Evolutionary conservation across 2,888 invertebrate genomes (phyloP), one percentile per base, ranked within the genome.

Genomic region (Ptycholaimellus sp.): DNA sequence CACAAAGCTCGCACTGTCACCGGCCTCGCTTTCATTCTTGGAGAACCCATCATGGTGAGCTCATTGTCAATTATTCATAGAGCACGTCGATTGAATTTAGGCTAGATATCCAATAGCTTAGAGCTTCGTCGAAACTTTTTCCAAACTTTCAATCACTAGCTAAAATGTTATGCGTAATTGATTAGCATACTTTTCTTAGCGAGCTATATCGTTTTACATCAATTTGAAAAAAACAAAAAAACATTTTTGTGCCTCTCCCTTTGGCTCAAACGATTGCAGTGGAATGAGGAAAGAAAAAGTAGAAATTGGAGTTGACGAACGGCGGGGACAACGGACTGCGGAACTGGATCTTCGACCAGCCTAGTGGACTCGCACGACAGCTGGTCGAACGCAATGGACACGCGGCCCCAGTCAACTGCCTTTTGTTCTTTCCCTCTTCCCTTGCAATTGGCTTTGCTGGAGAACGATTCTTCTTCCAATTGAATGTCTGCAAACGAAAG

Each of bases 11-110:
- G 71, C n/a, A n/a, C n/a, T 11, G 73, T 93, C 3, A 71, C 73
- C 9, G 81, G 85, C 0, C 62, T 85, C 49, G 66, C 73, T 46
- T 87, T 77, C 61, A 65, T 93, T 33, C 74, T 76, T 33, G 75
- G 72, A 39, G 85, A 96, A 58, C 85, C 90, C 0, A 59, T 93
- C 0, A 66, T 90, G 60, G 69, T 87, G 2, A 79, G 85, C 1
- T 81, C 81, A 11, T 82, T 20, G 22, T 32, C 25, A n/a, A n/a
- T n/a, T n/a, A n/a, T n/a, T n/a, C n/a, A n/a, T n/a, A n/a, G n/a
- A n/a, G n/a, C n/a, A n/a, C n/a, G n/a, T n/a, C n/a, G n/a, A n/a
- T n/a, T n/a, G n/a, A n/a, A n/a, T n/a, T n/a, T n/a, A n/a, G n/a
- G n/a, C n/a, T n/a, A n/a, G n/a, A n/a, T n/a, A n/a, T n/a, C n/a